Evolutionary conservation across 2,797 vertebrate species (phyloP).

Genomic region (Sciaenops ocellatus): DNA sequence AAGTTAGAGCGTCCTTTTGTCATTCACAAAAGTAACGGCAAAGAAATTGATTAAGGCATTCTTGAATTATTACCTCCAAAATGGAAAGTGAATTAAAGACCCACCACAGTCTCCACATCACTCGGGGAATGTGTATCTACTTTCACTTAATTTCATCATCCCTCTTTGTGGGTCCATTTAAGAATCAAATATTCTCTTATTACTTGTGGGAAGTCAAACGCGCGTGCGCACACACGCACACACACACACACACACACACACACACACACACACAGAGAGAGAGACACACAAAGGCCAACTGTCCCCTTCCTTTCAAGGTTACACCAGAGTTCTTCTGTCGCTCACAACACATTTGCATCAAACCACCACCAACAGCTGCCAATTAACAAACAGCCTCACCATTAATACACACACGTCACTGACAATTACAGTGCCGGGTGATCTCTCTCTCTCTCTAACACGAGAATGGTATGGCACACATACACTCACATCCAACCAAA

Average conservation of each 20-base stretch:
- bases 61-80: slow-evolving; percentile 60
- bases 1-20: slow-evolving; percentile 26
- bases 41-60: slow-evolving; percentile 48
- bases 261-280: slow-evolving; percentile 9
- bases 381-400: slow-evolving; percentile 74
- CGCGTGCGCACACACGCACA: neutral
- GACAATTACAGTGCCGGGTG: slow-evolving; percentile 61
- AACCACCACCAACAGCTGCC: slow-evolving; percentile 76
- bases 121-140: slow-evolving; percentile 57
- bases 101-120: slow-evolving; percentile 37
- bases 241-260: slow-evolving; percentile 1
- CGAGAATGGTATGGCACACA: slow-evolving; percentile 26
- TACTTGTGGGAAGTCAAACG: slow-evolving; percentile 54
- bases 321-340: slow-evolving; percentile 45
- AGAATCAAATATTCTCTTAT: slow-evolving; percentile 68
- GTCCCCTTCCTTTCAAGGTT: slow-evolving; percentile 74
- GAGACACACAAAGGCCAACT: neutral
- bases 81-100: slow-evolving; percentile 65
- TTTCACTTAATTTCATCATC: slow-evolving; percentile 77
- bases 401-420: slow-evolving; percentile 71
- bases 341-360: slow-evolving; percentile 75
- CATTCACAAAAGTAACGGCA: slow-evolving; percentile 47
- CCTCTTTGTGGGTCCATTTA: slow-evolving; percentile 65
- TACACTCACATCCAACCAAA: slow-evolving; percentile 2
- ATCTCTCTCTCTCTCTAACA: slow-evolving; percentile 60